Base-by-base conservation (phyloP, 1,140 invertebrate species). In the Bicyclus anynana region DNA sequence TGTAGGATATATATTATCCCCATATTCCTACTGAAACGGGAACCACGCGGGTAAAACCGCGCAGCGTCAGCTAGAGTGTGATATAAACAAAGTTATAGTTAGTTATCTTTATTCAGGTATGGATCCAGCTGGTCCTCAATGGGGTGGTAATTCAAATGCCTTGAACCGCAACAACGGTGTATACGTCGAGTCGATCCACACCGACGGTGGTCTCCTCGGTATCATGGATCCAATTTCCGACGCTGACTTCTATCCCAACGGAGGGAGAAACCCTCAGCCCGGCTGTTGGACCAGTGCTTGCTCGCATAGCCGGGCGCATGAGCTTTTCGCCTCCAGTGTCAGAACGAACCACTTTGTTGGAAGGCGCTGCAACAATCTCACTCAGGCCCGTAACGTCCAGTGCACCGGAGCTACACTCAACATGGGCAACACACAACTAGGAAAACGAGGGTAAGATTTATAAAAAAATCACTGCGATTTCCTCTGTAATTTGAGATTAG, bases 91-190 rank as follows among this genome's bases (percentile, higher is more conserved):
- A 5, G n/a, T 12, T 2, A 2, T 35, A 35, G 12, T 35, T 35
- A 35, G 2, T 2, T 35, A 2, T 2, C 2, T 35, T 35, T 13
- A 55, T 62, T 53, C 53, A 84, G 92, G 91, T 33, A 73, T 94
- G 66, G 93, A 94, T 78, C 92, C 93, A 4, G 93, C 93, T n/a
- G 82, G 90, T 12, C 92, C 92, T 6, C 62, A 76, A 3, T 94
- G 77, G 77, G 56, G 61, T 10, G 44, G 53, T 10, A 60, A 65
- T 27, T 53, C 58, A n/a, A 44, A 49, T 5, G 53, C 53, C 9
- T 35, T 60, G 12, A 59, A 65, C 21, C 6, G 33, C 13, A 59
- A 52, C 20, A 48, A 20, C 23, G 63, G 50, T 13, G 38, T 38
- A 35, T 67, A 62, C 13, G 56, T 67, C 9, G 60, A 67, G 14